phyloP scores from a whole-genome alignment of 2,888 invertebrate species.

The Prosapia bicincta region DNA sequence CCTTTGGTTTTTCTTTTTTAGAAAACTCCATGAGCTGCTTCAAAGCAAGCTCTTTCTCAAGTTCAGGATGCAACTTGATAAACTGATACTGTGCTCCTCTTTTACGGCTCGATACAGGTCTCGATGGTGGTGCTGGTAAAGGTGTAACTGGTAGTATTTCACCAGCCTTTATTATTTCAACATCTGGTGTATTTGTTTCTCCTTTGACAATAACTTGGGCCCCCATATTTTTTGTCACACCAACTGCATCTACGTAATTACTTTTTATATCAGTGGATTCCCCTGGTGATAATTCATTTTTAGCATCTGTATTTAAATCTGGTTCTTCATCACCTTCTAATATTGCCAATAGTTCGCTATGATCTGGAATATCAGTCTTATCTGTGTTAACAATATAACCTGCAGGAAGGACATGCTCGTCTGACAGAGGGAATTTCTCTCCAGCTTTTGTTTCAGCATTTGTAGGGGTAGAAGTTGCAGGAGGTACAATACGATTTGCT shows the following conservation, averaged over 20 bases:
- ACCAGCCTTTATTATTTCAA: not conserved
- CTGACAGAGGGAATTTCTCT: not conserved
- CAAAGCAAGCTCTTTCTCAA: slow-evolving; percentile 54
- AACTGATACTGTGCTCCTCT: slow-evolving; percentile 2
- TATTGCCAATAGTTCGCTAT: slow-evolving; percentile 55
- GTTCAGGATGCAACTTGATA: slow-evolving; percentile 46
- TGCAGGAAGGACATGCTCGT: not conserved
- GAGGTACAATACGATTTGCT: slow-evolving; percentile 11
- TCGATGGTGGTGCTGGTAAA: not conserved
- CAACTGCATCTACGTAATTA: not conserved
- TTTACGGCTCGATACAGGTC: not conserved
- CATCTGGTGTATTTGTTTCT: not conserved
- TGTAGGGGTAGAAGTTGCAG: not conserved
- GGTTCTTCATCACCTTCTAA: slow-evolving; percentile 53
- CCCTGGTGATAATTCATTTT: slow-evolving; percentile 8
- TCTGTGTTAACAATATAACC: slow-evolving; percentile 13
- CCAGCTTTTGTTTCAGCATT: not conserved
- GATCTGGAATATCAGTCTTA: slow-evolving; percentile 42
- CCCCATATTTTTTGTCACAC: not conserved
- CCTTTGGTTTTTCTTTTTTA: not conserved
- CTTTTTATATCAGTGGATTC: slow-evolving; percentile 12
- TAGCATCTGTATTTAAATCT: slow-evolving; percentile 8
- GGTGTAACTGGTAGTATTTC: not conserved
- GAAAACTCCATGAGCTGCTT: slow-evolving; percentile 54
- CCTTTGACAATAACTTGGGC: not conserved